Evolutionary conservation across 2,888 invertebrate genomes (phyloP).

Genomic region (Sesia bembeciformis): DNA sequence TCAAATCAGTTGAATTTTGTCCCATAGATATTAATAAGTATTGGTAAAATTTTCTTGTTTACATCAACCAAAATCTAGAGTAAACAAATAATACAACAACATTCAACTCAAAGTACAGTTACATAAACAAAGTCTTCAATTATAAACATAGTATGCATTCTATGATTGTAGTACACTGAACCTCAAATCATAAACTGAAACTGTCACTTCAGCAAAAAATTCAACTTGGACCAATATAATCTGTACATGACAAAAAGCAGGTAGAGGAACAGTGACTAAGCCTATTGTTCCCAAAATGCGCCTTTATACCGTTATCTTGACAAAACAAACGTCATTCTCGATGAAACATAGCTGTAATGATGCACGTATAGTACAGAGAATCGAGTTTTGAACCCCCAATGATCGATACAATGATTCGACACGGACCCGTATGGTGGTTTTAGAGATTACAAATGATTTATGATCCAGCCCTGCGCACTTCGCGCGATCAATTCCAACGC

Average conservation of each 20-base stretch:
- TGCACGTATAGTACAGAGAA: slow-evolving; percentile 25
- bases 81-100: too few species aligned
- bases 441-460: slow-evolving; percentile 36
- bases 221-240: slow-evolving; percentile 24
- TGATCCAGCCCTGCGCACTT: slow-evolving; percentile 23
- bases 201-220: slow-evolving; percentile 15
- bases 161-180: too few species aligned
- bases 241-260: slow-evolving; percentile 46
- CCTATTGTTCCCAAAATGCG: slow-evolving; percentile 64
- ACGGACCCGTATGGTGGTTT: slow-evolving; percentile 31
- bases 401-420: slow-evolving; percentile 55
- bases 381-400: slow-evolving; percentile 35
- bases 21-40: too few species aligned
- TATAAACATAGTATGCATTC: too few species aligned
- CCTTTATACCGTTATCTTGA: slow-evolving; percentile 60
- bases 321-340: slow-evolving; percentile 52
- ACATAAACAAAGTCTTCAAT: too few species aligned
- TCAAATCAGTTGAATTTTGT: too few species aligned
- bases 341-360: slow-evolving; percentile 50
- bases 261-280: slow-evolving; percentile 48
- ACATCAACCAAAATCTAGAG: too few species aligned
- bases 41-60: too few species aligned
- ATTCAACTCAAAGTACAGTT: not conserved
- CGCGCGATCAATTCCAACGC: slow-evolving; percentile 10
- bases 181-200: not conserved